Evolutionary conservation across 2,888 invertebrate genomes (phyloP).

Genomic region (Synanthedon myopaeformis): DNA sequence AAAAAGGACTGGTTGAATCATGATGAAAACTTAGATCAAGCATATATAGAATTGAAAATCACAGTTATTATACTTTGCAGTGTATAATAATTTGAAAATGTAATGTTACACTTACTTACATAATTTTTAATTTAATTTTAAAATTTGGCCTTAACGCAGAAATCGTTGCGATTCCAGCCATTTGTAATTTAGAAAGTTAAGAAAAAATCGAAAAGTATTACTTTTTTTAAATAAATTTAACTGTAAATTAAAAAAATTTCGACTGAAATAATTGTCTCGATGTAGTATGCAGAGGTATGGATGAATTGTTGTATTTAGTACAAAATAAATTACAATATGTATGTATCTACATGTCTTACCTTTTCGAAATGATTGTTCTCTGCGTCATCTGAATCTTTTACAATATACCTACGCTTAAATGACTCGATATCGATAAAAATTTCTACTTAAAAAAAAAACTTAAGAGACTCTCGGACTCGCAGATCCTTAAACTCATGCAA

Average conservation of each 20-base stretch:
- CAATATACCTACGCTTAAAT: not conserved
- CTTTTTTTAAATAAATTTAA: conserved; percentile 44
- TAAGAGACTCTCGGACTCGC: too few species aligned
- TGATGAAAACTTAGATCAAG: too few species aligned
- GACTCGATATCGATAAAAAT: not conserved
- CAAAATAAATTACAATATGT: conserved; percentile 34
- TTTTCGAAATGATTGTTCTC: not conserved
- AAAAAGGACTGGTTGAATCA: too few species aligned
- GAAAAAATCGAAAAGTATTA: conserved; percentile 31
- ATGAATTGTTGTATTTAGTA: conserved; percentile 63
- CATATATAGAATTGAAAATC: too few species aligned
- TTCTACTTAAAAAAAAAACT: too few species aligned
- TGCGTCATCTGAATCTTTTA: not conserved
- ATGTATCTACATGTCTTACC: not conserved
- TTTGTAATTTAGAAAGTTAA: conserved; percentile 25
- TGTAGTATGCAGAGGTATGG: conserved; percentile 62
- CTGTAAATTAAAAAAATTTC: conserved; percentile 61
- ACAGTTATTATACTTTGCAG: too few species aligned
- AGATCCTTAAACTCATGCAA: too few species aligned
- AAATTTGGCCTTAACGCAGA: conserved; percentile 48
- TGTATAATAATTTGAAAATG: not conserved
- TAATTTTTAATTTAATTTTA: not conserved
- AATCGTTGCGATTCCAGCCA: conserved; percentile 58
- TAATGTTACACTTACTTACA: too few species aligned
- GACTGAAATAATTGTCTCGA: conserved; percentile 66